phyloP scores from a whole-genome alignment of 1,140 invertebrate genomes.

The Drosophila gunungcola region DNA sequence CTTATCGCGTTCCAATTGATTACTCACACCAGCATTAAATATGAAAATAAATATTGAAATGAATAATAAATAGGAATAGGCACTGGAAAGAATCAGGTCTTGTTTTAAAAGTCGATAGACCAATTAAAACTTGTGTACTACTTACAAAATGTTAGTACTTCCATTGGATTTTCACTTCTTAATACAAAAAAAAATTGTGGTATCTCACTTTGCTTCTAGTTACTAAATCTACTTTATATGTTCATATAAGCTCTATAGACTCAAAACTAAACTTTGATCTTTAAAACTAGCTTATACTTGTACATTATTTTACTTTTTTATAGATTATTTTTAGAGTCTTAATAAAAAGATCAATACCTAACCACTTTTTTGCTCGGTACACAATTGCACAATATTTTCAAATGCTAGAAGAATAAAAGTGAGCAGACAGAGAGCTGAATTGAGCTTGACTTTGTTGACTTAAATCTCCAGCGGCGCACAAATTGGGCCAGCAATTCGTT shows the following conservation, averaged over 20 bases:
- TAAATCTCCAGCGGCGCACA: constrained; percentile 49
- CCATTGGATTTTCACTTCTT: too few species aligned
- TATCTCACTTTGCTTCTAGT: too few species aligned
- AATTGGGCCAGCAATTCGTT: constrained; percentile 70
- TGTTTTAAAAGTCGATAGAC: background rate
- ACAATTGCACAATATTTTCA: constrained; percentile 16
- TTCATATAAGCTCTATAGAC: background rate
- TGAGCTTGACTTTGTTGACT: constrained; percentile 49
- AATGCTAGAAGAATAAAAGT: constrained; percentile 10
- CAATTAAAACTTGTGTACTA: too few species aligned
- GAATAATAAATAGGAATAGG: constrained; percentile 21
- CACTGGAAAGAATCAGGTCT: constrained; percentile 1
- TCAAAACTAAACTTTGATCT: background rate
- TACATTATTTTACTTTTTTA: too few species aligned
- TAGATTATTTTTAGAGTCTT: background rate
- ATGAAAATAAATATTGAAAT: constrained; percentile 49
- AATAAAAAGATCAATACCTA: background rate
- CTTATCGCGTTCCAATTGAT: constrained; percentile 59
- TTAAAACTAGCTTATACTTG: too few species aligned
- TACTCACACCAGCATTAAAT: constrained; percentile 39
- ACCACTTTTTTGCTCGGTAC: background rate
- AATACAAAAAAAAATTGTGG: too few species aligned
- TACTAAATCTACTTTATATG: too few species aligned
- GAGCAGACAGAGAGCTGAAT: constrained; percentile 12
- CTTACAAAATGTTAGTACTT: too few species aligned